Evolutionary conservation across 2,888 invertebrate species (phyloP).

Genomic region (Mythimna albipuncta): DNA sequence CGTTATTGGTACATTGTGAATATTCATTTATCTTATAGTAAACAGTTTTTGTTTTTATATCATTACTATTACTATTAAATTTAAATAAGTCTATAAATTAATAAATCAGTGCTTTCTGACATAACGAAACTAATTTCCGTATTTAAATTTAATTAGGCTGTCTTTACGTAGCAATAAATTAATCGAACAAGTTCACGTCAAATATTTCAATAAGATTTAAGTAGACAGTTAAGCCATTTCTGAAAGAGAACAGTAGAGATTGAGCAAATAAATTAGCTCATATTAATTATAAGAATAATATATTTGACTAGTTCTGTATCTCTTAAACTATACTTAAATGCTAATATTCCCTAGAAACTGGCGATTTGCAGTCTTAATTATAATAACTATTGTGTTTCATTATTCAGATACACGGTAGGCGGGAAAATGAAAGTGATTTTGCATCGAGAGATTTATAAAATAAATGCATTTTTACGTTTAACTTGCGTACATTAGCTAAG

Average conservation of each 20-base stretch:
- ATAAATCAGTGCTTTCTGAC: conserved; percentile 61
- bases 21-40: conserved; percentile 41
- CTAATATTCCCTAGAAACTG: conserved; percentile 85
- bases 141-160: conserved; percentile 56
- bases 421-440: conserved; percentile 59
- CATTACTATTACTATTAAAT: conserved; percentile 33
- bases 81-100: conserved; percentile 51
- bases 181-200: conserved; percentile 35
- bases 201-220: conserved; percentile 25
- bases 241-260: conserved; percentile 65
- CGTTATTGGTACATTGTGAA: conserved; percentile 41
- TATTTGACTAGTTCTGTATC: conserved; percentile 88
- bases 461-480: conserved; percentile 63
- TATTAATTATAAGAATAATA: conserved; percentile 76
- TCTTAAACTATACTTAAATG: conserved; percentile 81
- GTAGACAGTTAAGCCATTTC: conserved; percentile 60
- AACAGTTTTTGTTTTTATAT: conserved; percentile 43
- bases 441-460: conserved; percentile 60
- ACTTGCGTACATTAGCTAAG: conserved; percentile 81
- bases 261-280: conserved; percentile 84
- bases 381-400: conserved; percentile 74
- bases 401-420: conserved; percentile 58
- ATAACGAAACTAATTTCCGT: conserved; percentile 48
- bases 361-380: conserved; percentile 86
- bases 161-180: conserved; percentile 39